These are phyloP conservation scores for Blastobasis lacticolella DNA, from an alignment of 2,888 invertebrate genomes.

Conservation along the genomic window DNA sequence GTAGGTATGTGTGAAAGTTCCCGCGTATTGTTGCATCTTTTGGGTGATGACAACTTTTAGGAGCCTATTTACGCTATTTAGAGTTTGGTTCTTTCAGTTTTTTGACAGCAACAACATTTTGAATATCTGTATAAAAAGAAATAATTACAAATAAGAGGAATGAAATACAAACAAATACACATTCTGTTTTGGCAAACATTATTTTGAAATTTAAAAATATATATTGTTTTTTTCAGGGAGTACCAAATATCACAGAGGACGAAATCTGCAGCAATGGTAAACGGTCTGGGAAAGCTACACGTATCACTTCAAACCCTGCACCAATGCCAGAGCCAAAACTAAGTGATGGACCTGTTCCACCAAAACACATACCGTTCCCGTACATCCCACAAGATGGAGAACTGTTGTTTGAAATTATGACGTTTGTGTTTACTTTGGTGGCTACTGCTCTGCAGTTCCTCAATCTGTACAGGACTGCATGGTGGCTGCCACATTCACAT, in stretches of 20 bases:
- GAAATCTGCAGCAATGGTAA: conserved; percentile 47
- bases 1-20: too few species aligned
- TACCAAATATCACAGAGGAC: conserved; percentile 39
- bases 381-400: conserved; percentile 85
- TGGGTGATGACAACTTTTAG: background rate
- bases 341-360: conserved; percentile 67
- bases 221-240: conserved; percentile 26
- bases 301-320: conserved; percentile 26
- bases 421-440: conserved; percentile 85
- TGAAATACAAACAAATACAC: too few species aligned
- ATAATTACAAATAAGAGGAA: too few species aligned
- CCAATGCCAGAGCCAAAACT: conserved; percentile 34
- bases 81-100: background rate
- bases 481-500: conserved; percentile 97
- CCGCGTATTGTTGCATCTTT: background rate
- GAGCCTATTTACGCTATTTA: background rate
- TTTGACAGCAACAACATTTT: background rate
- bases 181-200: too few species aligned
- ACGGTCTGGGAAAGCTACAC: conserved; percentile 33
- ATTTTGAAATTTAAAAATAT: background rate
- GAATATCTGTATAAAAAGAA: too few species aligned
- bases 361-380: conserved; percentile 89
- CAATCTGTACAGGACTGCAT: conserved; percentile 95
- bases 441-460: conserved; percentile 92
- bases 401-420: conserved; percentile 88